Conservation (phyloP, 2,113 vertebrate species). For the Grammomys dolichurus region DNA sequence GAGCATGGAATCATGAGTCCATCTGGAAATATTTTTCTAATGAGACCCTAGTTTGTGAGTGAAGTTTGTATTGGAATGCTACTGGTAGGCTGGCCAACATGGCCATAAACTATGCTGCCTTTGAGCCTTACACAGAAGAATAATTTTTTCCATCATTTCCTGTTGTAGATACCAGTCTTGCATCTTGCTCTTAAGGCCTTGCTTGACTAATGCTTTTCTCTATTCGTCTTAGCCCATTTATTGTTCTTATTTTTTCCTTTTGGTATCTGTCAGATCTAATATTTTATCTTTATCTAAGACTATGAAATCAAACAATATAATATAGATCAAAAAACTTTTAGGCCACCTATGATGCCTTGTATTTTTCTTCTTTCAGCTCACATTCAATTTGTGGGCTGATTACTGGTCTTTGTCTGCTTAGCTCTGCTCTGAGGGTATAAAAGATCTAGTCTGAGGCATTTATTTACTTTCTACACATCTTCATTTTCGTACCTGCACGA, state of each 20-base stretch:
- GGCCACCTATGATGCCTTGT: background rate
- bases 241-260: background rate
- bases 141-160: background rate
- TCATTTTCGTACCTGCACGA: background rate
- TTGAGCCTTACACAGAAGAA: background rate
- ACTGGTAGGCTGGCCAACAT: background rate
- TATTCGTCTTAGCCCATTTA: accelerated
- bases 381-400: background rate
- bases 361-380: background rate
- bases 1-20: background rate
- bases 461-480: background rate
- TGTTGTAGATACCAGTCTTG: background rate
- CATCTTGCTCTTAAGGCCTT: background rate
- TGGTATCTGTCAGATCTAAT: background rate
- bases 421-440: background rate
- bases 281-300: background rate
- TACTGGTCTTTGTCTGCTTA: background rate
- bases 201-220: background rate
- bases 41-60: background rate
- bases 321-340: background rate
- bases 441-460: background rate
- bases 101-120: background rate
- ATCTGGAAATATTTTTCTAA: background rate
- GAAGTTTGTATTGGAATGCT: background rate
- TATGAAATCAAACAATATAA: background rate